These are phyloP conservation scores for Diplodus sargus DNA, from an alignment of 2,797 vertebrate species.

Conservation along the genomic window DNA sequence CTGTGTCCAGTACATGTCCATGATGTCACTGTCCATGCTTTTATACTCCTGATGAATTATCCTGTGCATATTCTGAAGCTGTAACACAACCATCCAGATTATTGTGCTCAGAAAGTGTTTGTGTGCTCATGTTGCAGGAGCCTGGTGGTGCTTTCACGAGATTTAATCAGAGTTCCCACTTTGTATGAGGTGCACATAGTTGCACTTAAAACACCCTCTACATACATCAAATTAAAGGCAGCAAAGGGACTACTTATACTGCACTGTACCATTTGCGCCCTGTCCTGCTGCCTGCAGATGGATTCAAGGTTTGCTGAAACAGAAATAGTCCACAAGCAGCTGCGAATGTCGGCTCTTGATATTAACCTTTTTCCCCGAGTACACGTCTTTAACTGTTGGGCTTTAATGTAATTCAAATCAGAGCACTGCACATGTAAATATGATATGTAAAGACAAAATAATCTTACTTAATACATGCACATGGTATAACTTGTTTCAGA, in stretches of 20 bases:
- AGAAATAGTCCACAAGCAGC: neutral
- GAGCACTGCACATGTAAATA: neutral
- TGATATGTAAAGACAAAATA: too few species aligned
- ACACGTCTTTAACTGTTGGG: neutral
- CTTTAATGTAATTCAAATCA: neutral
- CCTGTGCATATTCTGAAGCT: neutral
- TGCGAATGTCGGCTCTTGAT: constrained; percentile 25
- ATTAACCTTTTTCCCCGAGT: constrained; percentile 12
- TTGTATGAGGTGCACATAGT: constrained; percentile 18
- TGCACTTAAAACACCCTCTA: constrained; percentile 9
- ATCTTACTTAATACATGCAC: too few species aligned
- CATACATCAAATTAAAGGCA: constrained; percentile 30
- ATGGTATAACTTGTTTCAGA: too few species aligned
- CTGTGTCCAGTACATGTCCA: constrained; percentile 2
- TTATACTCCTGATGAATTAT: constrained; percentile 20
- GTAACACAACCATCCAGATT: neutral
- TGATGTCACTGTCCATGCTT: neutral
- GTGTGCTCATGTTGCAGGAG: neutral
- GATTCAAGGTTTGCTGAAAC: neutral
- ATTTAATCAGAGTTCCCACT: constrained; percentile 34
- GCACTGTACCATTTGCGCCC: neutral
- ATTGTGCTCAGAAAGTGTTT: constrained; percentile 1
- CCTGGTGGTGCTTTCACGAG: neutral
- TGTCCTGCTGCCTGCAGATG: constrained; percentile 5
- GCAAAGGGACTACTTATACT: neutral